A percentile compares a stretch with the other conserved stretches of the same genome.
These are phyloP conservation scores for Eurois occulta DNA, from an alignment of 2,888 invertebrate genomes.

Conservation along the genomic window DNA sequence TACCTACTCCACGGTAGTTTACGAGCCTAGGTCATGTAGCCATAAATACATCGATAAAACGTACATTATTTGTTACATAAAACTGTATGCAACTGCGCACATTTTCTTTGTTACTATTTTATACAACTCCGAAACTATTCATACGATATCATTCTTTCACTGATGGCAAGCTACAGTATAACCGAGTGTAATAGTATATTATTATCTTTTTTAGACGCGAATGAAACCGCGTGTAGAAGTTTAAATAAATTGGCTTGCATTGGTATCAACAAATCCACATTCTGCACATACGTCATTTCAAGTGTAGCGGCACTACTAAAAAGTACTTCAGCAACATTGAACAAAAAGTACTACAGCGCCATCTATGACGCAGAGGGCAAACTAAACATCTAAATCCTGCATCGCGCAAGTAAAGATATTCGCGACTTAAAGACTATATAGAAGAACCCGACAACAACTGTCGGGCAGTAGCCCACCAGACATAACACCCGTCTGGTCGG, in stretches of 20 bases:
- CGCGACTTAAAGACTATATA: too few species aligned
- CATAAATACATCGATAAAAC: constrained; percentile 22
- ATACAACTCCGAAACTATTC: background rate
- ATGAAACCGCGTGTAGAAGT: background rate
- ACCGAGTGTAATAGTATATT: background rate
- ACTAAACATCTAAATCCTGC: too few species aligned
- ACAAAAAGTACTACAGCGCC: too few species aligned
- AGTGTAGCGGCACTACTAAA: too few species aligned
- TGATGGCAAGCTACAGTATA: background rate
- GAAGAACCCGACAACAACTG: too few species aligned
- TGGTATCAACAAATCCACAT: background rate
- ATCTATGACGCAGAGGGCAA: too few species aligned
- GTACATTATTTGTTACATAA: constrained; percentile 10
- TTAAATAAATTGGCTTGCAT: background rate
- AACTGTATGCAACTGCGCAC: background rate
- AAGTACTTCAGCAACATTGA: too few species aligned
- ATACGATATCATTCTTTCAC: background rate
- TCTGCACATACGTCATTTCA: background rate
- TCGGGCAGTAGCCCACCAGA: too few species aligned
- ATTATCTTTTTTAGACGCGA: too few species aligned
- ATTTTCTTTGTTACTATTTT: background rate
- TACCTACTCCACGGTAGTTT: constrained; percentile 26
- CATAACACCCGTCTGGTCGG: too few species aligned
- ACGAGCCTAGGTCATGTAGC: constrained; percentile 40
- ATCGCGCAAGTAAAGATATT: too few species aligned